Base-by-base conservation (phyloP, 2,888 invertebrate species). In the Drosophila nr. perissopoda region DNA sequence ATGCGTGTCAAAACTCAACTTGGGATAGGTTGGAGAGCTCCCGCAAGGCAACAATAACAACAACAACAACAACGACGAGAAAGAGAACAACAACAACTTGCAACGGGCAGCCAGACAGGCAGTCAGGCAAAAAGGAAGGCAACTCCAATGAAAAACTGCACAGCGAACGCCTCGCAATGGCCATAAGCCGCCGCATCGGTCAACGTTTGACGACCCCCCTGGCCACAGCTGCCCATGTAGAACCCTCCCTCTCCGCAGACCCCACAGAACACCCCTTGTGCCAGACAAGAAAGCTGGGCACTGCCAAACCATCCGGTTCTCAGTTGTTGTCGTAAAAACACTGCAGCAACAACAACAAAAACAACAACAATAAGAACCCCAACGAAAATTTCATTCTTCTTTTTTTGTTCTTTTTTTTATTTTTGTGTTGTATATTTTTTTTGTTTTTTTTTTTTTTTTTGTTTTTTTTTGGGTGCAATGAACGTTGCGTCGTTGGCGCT, bases 1-100 rank as follows among this genome's bases (percentile, higher is more conserved):
- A 90, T 90, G 91, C 91, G 91, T 91, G 90, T 91, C 90, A 91
- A 90, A 89, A 90, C 86, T 86, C 82, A 89, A 90, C 92, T 92
- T 91, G 92, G 91, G 91, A 91, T 91, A 92, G 91, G 91, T 91
- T 91, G 90, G 87, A 90, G 83, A 80, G 86, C 80, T 78, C 90
- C 87, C 87, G 89, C 80, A 86, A 90, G 90, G 86, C 86, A 86
- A 45, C 70, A 70, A 25, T 76, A 71, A 52, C 73, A 72, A 52
- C 66, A 53, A 34, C 74, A 48, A 34, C 64, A 42, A 58, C 59
- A 42, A 36, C 57, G 58, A 53, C 62, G 29, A 53, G 38, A 64
- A 31, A 45, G 16, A 45, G 45, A 53, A 33, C 59, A 65, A 58
- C 62, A 67, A 40, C 60, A 69, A 83, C 54, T 52, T 51, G 63